Evolutionary conservation across 1,140 invertebrate genomes (phyloP), one percentile per base, ranked within the genome.

Genomic region (Helicoverpa zea): DNA sequence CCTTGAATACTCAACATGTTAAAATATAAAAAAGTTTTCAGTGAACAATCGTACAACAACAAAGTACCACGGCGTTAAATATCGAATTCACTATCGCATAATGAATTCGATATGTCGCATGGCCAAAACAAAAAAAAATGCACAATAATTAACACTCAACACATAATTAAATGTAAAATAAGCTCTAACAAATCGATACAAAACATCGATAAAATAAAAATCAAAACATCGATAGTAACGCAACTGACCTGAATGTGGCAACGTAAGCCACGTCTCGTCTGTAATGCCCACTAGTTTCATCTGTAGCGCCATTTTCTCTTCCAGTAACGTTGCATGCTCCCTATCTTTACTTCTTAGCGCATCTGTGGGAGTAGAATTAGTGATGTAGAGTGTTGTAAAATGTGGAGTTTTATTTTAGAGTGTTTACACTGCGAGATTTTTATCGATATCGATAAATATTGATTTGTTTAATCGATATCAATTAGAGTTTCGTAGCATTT

Each of bases 261-360:
- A 95, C 29, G 95, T 95, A 73, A 94, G 89, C 54, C 93, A 95
- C 30, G 96, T 96, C 2, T 96, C 96, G 0, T 70, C 76, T 16
- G 96, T 96, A 63, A 93, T 89, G 16, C 97, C 97, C 52, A 98
- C 95, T 72, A 98, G 95, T 84, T 97, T 97, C 87, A 97, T 95
- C 88, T 99, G 97, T 54, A 99, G 90, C 77, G 96, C 96, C 95
- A 99, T 97, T 91, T 99, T 99, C 85, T 98, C 98, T 93, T 99
- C 98, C 29, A 99, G 95, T 30, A 98, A 92, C 35, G 97, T 91
- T 7, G 98, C 98, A 84, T 98, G 97, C 86, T 98, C 98, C 35
- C 97, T 96, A 88, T 99, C 98, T 90, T 98, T 99, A 72, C 98
- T 97, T 52, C 98, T 96, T 85, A 99, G 87, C 49, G 94, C 92